Base-by-base conservation (phyloP, 2,797 vertebrate species). In the Coregonus ussuriensis region DNA sequence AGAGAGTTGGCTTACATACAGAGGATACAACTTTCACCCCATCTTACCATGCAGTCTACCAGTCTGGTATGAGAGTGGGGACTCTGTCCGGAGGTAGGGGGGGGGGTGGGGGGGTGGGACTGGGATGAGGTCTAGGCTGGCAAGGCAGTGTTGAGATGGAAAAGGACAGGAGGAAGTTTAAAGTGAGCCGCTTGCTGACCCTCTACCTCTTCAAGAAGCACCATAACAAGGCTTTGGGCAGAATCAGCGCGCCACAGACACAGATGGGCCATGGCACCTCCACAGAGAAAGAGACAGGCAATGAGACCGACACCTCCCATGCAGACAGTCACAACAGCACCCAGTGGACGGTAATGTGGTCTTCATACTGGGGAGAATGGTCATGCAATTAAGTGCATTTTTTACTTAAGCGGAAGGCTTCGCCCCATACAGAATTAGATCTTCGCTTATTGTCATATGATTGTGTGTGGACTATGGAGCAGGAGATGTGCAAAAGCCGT, bases 151-250 rank as follows among this genome's bases (percentile, higher is more conserved):
- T 84, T 85, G 91, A 91, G 77, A 94, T 94, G 93, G 93, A 47
- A 47, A 47, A 47, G 41, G 9, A 94, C 74, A 94, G 93, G 85
- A 88, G 85, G 80, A 93, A 88, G 90, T 93, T 94, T 79, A 91
- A 79, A 71, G 77, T 93, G 80, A 77, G 89, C 74, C 87, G 89
- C 79, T 68, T 93, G 76, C 83, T 95, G 82, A 79, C 73, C 47
- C 71, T 93, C 86, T 84, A 92, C 84, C 88, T 89, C 41, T 47
- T 47, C 79, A 92, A 75, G 83, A 92, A 88, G 81, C 86, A 81
- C 13, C 86, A 81, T 72, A 87, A 66, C 83, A 93, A 91, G 80
- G 74, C 76, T 4, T 72, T 90, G 84, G 33, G 75, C 1, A 54
- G 66, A 71, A 74, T 77, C 66, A 41, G 14, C 29, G 29, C 9